Conservation (phyloP, 2,797 vertebrate genomes). For the Karalla daura region DNA sequence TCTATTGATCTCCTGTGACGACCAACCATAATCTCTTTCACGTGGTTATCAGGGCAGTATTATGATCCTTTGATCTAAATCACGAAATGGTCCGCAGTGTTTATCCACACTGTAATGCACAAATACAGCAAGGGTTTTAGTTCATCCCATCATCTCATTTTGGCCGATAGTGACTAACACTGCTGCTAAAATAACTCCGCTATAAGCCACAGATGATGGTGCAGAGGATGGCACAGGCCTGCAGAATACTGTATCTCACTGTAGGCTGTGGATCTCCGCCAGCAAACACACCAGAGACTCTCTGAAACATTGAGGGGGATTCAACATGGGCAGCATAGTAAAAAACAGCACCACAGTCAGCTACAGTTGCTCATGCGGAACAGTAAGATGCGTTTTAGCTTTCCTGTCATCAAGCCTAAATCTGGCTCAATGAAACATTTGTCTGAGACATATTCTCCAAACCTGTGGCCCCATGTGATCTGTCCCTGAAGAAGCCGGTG, state of each 20-base stretch:
- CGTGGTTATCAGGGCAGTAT: slow-evolving; percentile 48
- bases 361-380: slow-evolving; percentile 33
- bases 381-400: slow-evolving; percentile 23
- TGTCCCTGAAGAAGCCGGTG: slow-evolving; percentile 38
- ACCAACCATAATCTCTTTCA: slow-evolving; percentile 51
- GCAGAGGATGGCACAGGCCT: slow-evolving; percentile 60
- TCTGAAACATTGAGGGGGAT: slow-evolving; percentile 52
- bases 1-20: slow-evolving; percentile 50
- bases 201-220: slow-evolving; percentile 52
- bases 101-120: slow-evolving; percentile 21
- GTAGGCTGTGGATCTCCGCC: slow-evolving; percentile 69
- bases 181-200: slow-evolving; percentile 52
- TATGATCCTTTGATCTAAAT: slow-evolving; percentile 53
- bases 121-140: slow-evolving; percentile 32
- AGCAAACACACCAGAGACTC: slow-evolving; percentile 64
- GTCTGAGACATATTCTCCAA: slow-evolving; percentile 45
- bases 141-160: slow-evolving; percentile 46
- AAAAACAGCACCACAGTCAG: slow-evolving; percentile 29
- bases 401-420: slow-evolving; percentile 24
- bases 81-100: slow-evolving; percentile 24
- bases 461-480: slow-evolving; percentile 32
- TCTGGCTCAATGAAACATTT: slow-evolving; percentile 49
- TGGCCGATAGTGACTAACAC: slow-evolving; percentile 51
- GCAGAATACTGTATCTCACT: slow-evolving; percentile 66
- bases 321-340: slow-evolving; percentile 51